Conservation (phyloP, 1,140 invertebrate species). For the Ladona fulva region DNA sequence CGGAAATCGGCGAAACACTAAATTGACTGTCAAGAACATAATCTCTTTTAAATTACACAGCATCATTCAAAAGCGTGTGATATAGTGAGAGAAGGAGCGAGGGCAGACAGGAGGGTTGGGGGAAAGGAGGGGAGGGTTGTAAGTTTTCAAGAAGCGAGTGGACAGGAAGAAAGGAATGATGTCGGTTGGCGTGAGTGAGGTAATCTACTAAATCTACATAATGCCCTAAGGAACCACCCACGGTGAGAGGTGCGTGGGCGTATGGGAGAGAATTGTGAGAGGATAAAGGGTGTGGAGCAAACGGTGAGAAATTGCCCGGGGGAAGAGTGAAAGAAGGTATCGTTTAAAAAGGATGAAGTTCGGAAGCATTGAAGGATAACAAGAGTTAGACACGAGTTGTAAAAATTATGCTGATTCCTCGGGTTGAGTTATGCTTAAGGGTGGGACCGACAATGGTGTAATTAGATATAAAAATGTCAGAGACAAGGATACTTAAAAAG, state of each 20-base stretch:
- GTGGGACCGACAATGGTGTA: background rate
- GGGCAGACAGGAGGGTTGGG: background rate
- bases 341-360: too few relatives aligned
- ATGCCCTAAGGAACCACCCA: background rate
- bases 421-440: background rate
- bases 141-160: background rate
- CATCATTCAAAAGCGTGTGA: too few relatives aligned
- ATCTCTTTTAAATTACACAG: too few relatives aligned
- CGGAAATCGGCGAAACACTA: too few relatives aligned
- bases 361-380: background rate
- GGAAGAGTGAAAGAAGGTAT: too few relatives aligned
- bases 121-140: background rate
- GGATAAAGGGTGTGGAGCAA: background rate
- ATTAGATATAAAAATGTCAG: background rate
- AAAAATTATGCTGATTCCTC: constrained; percentile 6
- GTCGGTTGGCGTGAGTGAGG: background rate
- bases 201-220: background rate
- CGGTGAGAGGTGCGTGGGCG: background rate
- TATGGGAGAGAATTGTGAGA: background rate
- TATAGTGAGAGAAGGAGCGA: background rate
- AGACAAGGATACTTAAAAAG: too few relatives aligned
- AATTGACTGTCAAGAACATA: too few relatives aligned
- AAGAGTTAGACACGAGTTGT: background rate
- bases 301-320: background rate
- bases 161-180: background rate